phyloP scores from a whole-genome alignment of 2,797 vertebrate species.

The Clarias laeviceps region DNA sequence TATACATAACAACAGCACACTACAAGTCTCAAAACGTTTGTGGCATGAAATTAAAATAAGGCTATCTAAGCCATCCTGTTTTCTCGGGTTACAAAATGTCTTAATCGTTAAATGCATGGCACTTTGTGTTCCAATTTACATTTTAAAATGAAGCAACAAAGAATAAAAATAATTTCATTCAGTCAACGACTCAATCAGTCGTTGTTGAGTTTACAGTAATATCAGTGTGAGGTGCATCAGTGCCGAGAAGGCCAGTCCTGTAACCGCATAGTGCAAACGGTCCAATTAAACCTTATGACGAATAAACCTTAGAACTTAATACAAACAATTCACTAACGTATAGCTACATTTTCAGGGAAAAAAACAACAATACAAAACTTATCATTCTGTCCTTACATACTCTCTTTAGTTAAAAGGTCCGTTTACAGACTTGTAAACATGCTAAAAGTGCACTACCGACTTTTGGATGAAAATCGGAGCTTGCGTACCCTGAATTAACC shows the following conservation, averaged over 20 bases:
- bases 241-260: constrained; percentile 67
- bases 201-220: background rate
- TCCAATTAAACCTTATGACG: constrained; percentile 50
- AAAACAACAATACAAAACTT: constrained; percentile 34
- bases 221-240: constrained; percentile 21
- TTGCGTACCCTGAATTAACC: constrained; percentile 53
- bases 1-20: constrained; percentile 23
- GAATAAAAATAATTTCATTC: background rate
- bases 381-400: constrained; percentile 51
- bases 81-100: background rate
- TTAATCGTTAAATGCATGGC: constrained; percentile 2
- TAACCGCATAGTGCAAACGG: constrained; percentile 81
- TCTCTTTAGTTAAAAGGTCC: constrained; percentile 62
- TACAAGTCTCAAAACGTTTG: constrained; percentile 33
- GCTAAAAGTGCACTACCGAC: constrained; percentile 64
- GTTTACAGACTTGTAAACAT: constrained; percentile 60
- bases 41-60: constrained; percentile 6
- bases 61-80: background rate
- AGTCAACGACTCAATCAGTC: background rate
- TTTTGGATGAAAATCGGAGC: constrained; percentile 14
- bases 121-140: background rate
- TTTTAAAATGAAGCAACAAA: background rate
- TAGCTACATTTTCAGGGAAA: constrained; percentile 38
- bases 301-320: constrained; percentile 15
- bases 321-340: constrained; percentile 29